Evolutionary conservation across 2,113 vertebrate genomes (phyloP).

Genomic region (Bufo gargarizans): DNA sequence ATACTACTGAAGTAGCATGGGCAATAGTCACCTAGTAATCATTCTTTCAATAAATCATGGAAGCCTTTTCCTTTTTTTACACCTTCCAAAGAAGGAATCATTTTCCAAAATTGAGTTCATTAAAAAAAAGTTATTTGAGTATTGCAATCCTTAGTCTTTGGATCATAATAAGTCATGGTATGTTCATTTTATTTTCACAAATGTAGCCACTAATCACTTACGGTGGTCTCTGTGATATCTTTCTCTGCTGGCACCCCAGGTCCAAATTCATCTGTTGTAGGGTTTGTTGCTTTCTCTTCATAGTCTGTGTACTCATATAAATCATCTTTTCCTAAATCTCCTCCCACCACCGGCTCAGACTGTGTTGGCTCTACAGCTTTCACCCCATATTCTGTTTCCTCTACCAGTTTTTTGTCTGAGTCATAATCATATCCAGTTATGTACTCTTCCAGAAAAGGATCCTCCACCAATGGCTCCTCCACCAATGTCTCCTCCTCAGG

Average conservation of each 20-base stretch:
- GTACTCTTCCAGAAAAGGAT: constrained; percentile 85
- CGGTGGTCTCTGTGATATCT: constrained; percentile 86
- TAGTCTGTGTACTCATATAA: constrained; percentile 93
- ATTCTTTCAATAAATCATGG: neutral
- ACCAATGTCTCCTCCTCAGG: constrained; percentile 87
- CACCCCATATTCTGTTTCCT: constrained; percentile 78
- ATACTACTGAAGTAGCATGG: neutral
- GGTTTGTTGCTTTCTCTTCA: constrained; percentile 76
- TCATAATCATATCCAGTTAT: constrained; percentile 84
- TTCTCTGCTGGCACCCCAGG: constrained; percentile 93
- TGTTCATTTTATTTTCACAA: neutral
- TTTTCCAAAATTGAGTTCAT: neutral
- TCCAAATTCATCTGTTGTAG: constrained; percentile 86
- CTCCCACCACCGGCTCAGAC: constrained; percentile 91
- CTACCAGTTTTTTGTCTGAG: constrained; percentile 77
- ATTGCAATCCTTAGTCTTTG: neutral
- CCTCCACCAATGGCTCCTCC: constrained; percentile 88
- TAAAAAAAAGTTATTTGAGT: neutral
- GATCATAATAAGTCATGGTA: constrained; percentile 19
- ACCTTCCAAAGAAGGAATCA: neutral
- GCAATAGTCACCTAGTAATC: neutral
- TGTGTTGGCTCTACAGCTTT: constrained; percentile 89
- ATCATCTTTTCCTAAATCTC: constrained; percentile 84
- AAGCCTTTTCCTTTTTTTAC: neutral
- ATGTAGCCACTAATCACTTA: constrained; percentile 76